Evolutionary conservation across 2,797 vertebrate species (phyloP).

Genomic region (Hydrolagus colliei): DNA sequence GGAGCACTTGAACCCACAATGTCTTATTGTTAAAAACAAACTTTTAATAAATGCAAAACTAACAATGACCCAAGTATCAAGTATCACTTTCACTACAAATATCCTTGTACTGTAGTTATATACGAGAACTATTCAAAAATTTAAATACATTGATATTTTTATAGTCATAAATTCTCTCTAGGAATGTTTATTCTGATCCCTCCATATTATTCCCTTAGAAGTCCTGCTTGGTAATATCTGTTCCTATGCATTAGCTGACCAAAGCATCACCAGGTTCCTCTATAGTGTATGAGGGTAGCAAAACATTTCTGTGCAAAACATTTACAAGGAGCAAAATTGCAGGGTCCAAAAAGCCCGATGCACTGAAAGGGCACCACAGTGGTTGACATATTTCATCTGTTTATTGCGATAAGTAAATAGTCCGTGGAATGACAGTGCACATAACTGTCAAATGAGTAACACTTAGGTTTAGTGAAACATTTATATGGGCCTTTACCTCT

Average conservation of each 20-base stretch:
- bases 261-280: background rate
- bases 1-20: too few relatives aligned
- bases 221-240: background rate
- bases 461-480: slow-evolving; percentile 78
- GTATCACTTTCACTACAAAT: background rate
- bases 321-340: slow-evolving; percentile 1
- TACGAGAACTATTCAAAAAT: background rate
- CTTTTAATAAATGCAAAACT: too few relatives aligned
- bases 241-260: background rate
- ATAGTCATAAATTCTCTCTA: background rate
- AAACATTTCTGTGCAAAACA: background rate
- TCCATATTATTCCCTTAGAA: background rate
- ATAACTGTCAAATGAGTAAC: slow-evolving; percentile 58
- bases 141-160: background rate
- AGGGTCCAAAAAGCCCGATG: slow-evolving; percentile 5
- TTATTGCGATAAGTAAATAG: slow-evolving; percentile 80
- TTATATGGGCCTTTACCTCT: slow-evolving; percentile 72
- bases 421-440: slow-evolving; percentile 66
- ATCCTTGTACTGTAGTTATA: background rate
- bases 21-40: too few relatives aligned
- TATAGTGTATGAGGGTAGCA: background rate
- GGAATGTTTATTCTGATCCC: background rate
- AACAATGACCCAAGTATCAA: too few relatives aligned
- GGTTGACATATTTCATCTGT: slow-evolving; percentile 76
- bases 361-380: slow-evolving; percentile 42